These are phyloP conservation scores for Spialia ferax DNA, from an alignment of 2,888 invertebrate genomes.

Conservation along the genomic window DNA sequence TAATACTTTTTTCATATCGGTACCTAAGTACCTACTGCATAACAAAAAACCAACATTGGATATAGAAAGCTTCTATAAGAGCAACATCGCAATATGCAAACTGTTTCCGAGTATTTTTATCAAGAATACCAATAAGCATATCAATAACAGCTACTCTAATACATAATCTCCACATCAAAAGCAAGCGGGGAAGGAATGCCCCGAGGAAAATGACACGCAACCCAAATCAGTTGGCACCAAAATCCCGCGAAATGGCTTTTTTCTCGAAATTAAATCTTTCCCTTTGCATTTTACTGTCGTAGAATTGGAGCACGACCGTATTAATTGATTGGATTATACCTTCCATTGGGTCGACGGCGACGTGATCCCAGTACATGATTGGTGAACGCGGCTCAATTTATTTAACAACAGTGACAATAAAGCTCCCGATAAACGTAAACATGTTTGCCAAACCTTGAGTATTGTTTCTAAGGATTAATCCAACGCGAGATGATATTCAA, in stretches of 20 bases:
- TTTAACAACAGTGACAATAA: constrained; percentile 73
- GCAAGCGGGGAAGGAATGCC: too few relatives aligned
- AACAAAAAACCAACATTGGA: too few relatives aligned
- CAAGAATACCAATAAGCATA: not conserved
- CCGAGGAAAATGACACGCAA: not conserved
- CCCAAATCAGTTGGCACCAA: not conserved
- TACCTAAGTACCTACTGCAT: too few relatives aligned
- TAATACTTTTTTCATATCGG: too few relatives aligned
- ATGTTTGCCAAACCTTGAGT: not conserved
- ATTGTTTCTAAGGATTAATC: not conserved
- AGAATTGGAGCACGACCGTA: constrained; percentile 67
- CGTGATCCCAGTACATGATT: constrained; percentile 75
- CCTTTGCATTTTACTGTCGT: constrained; percentile 61
- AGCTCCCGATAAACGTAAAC: not conserved
- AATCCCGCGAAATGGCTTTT: constrained; percentile 16
- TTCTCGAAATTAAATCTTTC: constrained; percentile 52
- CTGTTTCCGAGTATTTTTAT: too few relatives aligned
- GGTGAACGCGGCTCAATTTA: constrained; percentile 63
- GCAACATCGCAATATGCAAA: too few relatives aligned
- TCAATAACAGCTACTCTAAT: not conserved
- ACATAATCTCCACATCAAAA: not conserved
- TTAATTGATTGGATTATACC: constrained; percentile 81
- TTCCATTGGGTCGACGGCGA: constrained; percentile 54
- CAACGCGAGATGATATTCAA: too few relatives aligned
- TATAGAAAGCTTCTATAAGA: too few relatives aligned